phyloP scores from a whole-genome alignment of 2,888 invertebrate species.

The Mimas tiliae region DNA sequence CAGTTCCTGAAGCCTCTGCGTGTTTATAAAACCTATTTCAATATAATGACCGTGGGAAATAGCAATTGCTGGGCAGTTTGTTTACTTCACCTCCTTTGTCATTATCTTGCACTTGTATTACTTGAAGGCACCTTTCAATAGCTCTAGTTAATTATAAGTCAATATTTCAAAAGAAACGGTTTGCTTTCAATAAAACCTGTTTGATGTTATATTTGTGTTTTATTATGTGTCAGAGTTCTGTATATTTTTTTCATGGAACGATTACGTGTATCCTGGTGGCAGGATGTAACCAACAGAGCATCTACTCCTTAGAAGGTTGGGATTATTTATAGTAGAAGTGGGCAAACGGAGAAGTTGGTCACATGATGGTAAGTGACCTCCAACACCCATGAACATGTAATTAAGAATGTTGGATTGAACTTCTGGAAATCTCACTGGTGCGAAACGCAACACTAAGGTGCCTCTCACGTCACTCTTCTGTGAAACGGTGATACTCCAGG shows the following conservation, averaged over 20 bases:
- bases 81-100: neutral
- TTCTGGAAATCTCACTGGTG: no score
- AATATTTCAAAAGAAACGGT: conserved; percentile 3
- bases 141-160: conserved; percentile 11
- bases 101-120: neutral
- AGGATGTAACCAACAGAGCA: no score
- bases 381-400: no score
- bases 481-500: no score
- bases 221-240: conserved; percentile 4
- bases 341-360: no score
- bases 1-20: neutral
- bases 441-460: no score
- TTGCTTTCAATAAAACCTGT: conserved; percentile 18
- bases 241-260: neutral
- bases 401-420: no score
- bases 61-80: neutral
- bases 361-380: no score
- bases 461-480: no score
- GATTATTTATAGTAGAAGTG: no score
- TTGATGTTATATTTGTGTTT: conserved; percentile 2
- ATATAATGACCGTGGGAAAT: neutral
- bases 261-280: no score
- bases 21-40: neutral
- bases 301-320: no score
- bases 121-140: conserved; percentile 2